phyloP scores from a whole-genome alignment of 2,113 vertebrate genomes.

The Microtus richardsoni region DNA sequence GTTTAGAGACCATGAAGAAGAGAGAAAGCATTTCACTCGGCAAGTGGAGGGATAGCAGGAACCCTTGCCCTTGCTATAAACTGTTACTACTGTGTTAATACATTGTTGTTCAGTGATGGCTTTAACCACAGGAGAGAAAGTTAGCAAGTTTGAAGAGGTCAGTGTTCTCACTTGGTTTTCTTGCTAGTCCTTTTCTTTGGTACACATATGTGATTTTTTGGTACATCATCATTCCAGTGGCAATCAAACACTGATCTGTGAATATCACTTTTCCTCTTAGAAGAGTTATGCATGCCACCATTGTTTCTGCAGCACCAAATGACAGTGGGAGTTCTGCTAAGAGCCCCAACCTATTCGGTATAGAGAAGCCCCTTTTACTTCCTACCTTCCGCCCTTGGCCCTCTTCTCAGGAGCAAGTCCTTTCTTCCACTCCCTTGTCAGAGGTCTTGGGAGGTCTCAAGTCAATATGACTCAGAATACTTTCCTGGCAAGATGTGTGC shows the following conservation, averaged over 20 bases:
- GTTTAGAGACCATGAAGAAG: not conserved
- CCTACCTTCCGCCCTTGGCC: not conserved
- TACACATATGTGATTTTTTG: slow-evolving; percentile 5
- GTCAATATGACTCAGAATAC: not conserved
- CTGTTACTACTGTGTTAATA: not conserved
- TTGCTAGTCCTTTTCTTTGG: not conserved
- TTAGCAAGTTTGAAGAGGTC: slow-evolving; percentile 38
- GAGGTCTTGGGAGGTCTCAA: slow-evolving; percentile 8
- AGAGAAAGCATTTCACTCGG: not conserved
- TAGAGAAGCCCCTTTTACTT: not conserved
- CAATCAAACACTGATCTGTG: slow-evolving; percentile 43
- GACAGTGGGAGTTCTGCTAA: not conserved
- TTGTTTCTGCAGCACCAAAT: slow-evolving; percentile 39
- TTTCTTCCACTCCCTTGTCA: not conserved
- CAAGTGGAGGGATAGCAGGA: not conserved
- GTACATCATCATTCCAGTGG: slow-evolving; percentile 47
- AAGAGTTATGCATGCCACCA: not conserved
- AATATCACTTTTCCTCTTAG: slow-evolving; percentile 55
- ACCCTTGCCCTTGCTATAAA: not conserved
- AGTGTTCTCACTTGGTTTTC: not conserved
- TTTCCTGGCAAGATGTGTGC: not conserved
- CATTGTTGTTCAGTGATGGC: not conserved
- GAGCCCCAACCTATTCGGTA: not conserved
- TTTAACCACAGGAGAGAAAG: slow-evolving; percentile 5
- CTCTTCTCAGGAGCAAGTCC: slow-evolving; percentile 5